Conservation (phyloP, 2,113 vertebrate genomes). For the Coptodon bakossiorum region DNA sequence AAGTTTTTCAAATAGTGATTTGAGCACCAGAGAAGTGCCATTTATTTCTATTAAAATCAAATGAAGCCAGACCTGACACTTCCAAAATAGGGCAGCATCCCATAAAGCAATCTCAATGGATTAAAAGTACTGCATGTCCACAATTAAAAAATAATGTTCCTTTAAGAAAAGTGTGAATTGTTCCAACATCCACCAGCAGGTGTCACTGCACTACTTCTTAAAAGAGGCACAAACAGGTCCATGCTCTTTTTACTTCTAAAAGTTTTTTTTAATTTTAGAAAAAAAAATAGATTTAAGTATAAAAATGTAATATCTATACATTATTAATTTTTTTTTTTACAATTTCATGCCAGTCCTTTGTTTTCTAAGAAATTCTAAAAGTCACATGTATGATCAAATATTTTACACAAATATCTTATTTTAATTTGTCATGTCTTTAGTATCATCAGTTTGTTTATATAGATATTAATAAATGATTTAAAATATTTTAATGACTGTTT, state of each 20-base stretch:
- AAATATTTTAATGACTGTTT: background rate
- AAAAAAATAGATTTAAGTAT: background rate
- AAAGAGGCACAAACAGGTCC: background rate
- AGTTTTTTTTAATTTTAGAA: background rate
- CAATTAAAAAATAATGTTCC: background rate
- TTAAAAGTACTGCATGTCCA: background rate
- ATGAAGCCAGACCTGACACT: background rate
- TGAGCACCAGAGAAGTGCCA: background rate
- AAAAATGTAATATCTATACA: background rate
- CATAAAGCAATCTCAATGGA: background rate
- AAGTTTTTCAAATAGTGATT: background rate
- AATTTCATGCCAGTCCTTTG: background rate
- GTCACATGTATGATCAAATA: background rate
- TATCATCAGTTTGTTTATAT: background rate
- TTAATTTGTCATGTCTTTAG: background rate
- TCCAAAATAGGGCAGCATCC: background rate
- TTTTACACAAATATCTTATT: background rate
- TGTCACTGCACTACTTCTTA: background rate
- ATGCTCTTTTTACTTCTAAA: background rate
- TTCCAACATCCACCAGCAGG: constrained; percentile 2
- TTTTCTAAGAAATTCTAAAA: background rate
- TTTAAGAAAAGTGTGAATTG: background rate
- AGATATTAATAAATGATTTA: background rate
- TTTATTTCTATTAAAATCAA: background rate
- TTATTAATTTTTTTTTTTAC: background rate